phyloP scores from a whole-genome alignment of 2,113 vertebrate species.

The cattle (Bos taurus) region ARS-UCD2.0 NC_037357.1:45835501-45836000 shows the following conservation, averaged over 20 bases:
- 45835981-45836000: neutral
- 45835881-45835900: neutral
- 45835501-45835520: constrained; percentile 27
- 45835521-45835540: constrained; percentile 23
- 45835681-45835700: constrained; percentile 40
- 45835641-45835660: constrained; percentile 40
- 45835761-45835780: neutral
- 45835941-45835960: neutral
- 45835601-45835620: constrained; percentile 40
- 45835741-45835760: neutral
- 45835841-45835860: neutral
- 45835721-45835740: neutral
- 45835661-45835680: constrained; percentile 17
- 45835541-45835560: neutral
- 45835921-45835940: neutral
- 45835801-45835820: constrained; percentile 32
- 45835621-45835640: neutral
- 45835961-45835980: constrained; percentile 1
- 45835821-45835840: neutral
- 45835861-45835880: neutral
- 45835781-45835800: neutral
- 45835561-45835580: constrained; percentile 55
- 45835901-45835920: neutral
- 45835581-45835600: constrained; percentile 26
- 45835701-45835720: constrained; percentile 48